Base-by-base conservation (phyloP, 1,140 invertebrate species). In the Psix sp. region DNA sequence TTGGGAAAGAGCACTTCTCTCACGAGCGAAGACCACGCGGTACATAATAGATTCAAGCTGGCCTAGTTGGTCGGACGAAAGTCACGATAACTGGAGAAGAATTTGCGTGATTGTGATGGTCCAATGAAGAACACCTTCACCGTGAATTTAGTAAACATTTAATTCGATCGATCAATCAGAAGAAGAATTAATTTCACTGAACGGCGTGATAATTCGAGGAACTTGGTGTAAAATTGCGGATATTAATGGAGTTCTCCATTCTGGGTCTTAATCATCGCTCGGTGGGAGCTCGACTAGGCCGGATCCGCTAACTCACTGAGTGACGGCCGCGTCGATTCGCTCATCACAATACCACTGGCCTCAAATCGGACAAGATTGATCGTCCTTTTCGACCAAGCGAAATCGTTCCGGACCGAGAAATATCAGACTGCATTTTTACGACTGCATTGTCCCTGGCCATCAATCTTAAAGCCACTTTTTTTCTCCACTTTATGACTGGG, bases 271-370 rank as follows among this genome's bases (percentile, higher is more conserved):
- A 75, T 75, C 65, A 75, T 57, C 51, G 48, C 66, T 35, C 66
- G 29, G 31, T 62, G 52, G 57, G 59, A 63, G 67, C 59, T 20
- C 49, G 49, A 40, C 66, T 39, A 24, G 11, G 7, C 48, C 33
- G 24, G 33, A 60, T 36, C 35, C 40, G 59, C 52, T 59, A 72
- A 65, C 39, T 48, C 46, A 59, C 52, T 65, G 60, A 65, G 46
- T 73, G 68, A 73, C 59, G 63, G 59, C 39, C 39, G 38, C 52
- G 59, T 74, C 65, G 72, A 68, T 68, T 74, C 72, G 72, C 65
- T 65, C 60, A 75, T 70, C 66, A 75, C 57, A 59, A 52, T 40
- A 1, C 42, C 33, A 14, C 46, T 35, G 68, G 45, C 52, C 59
- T 73, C 68, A 65, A 65, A 20, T 20, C 26, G 11, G 13, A 54